Evolutionary conservation across 1,140 invertebrate genomes (phyloP).

Genomic region (Acromyrmex echinatior): DNA sequence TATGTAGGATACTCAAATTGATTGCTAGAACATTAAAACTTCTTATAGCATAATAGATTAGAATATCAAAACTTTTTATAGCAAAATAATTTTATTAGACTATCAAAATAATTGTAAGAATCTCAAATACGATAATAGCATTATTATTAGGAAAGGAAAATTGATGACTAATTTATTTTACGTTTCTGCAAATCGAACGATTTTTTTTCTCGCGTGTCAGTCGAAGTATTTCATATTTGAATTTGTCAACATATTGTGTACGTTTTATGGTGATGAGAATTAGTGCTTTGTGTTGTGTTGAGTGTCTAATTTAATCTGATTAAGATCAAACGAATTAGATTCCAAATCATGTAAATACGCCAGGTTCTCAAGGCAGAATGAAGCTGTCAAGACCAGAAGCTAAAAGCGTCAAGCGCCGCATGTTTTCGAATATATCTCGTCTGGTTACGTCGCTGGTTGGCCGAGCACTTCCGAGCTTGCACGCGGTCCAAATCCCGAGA

Average conservation of each 20-base stretch:
- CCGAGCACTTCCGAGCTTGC: slow-evolving; percentile 33
- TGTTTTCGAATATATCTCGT: slow-evolving; percentile 31
- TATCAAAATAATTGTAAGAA: too few species aligned
- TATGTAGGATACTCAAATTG: too few species aligned
- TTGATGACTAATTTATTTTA: not conserved
- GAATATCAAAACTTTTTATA: too few species aligned
- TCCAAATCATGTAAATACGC: slow-evolving; percentile 23
- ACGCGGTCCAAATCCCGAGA: slow-evolving; percentile 25
- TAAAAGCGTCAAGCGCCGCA: slow-evolving; percentile 35
- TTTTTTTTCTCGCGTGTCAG: not conserved
- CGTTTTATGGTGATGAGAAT: not conserved
- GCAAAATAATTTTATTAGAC: too few species aligned
- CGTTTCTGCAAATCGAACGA: not conserved
- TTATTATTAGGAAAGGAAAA: too few species aligned
- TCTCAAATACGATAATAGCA: too few species aligned
- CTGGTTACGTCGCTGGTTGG: slow-evolving; percentile 24
- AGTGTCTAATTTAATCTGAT: not conserved
- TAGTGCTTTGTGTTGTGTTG: not conserved
- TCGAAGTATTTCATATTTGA: not conserved
- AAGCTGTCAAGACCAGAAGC: slow-evolving; percentile 14
- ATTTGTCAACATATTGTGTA: not conserved
- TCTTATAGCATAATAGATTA: too few species aligned
- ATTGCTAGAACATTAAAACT: too few species aligned
- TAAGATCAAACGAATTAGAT: not conserved
- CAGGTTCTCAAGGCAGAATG: slow-evolving; percentile 5